These are phyloP conservation scores for Nothobranchius kuhntae DNA, from an alignment of 2,113 vertebrate genomes.

Conservation along the genomic window DNA sequence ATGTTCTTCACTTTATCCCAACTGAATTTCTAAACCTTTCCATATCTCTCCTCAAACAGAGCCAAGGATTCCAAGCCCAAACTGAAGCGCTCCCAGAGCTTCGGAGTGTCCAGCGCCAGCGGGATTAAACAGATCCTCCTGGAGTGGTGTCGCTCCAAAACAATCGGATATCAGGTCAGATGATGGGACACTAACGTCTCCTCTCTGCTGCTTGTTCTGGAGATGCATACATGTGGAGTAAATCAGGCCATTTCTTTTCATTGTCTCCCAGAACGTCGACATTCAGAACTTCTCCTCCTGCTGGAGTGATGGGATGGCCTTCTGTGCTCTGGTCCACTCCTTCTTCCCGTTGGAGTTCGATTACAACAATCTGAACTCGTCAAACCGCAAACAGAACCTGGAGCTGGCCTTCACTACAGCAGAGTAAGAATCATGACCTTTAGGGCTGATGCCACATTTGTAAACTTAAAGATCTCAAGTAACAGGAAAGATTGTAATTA, in stretches of 20 bases:
- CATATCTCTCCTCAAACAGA: constrained; percentile 61
- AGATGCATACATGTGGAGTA: too few species aligned
- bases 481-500: too few species aligned
- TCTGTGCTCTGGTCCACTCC: constrained; percentile 94
- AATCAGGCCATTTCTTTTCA: background rate
- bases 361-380: constrained; percentile 83
- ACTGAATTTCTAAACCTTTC: background rate
- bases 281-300: constrained; percentile 97
- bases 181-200: background rate
- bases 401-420: constrained; percentile 89
- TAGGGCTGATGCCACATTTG: too few species aligned
- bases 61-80: constrained; percentile 85
- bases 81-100: constrained; percentile 93
- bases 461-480: too few species aligned
- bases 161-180: constrained; percentile 90
- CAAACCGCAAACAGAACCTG: constrained; percentile 88
- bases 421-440: constrained; percentile 79
- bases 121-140: constrained; percentile 94
- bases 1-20: background rate
- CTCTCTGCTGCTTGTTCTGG: too few species aligned
- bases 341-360: constrained; percentile 96
- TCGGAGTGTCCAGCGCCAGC: constrained; percentile 88
- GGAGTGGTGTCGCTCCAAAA: constrained; percentile 97
- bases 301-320: constrained; percentile 96
- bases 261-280: constrained; percentile 84